Evolutionary conservation across 2,113 vertebrate genomes (phyloP), one percentile per base, ranked within the genome.

Genomic region (Nyctereutes procyonoides): DNA sequence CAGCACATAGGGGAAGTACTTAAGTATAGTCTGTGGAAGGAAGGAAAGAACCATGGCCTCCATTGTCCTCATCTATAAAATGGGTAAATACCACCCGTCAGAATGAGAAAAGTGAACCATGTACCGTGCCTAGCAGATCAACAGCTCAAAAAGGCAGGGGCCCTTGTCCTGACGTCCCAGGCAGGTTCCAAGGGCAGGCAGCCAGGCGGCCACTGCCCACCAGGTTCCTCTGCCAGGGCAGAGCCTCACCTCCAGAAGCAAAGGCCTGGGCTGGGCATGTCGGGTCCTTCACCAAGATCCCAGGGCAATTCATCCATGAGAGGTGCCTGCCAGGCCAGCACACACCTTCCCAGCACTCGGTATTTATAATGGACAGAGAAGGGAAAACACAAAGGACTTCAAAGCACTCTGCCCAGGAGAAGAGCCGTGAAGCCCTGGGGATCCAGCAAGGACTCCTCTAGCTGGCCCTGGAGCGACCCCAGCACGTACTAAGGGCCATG

Each of bases 321-420:
- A 83, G 62, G 16, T 19, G 10, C 51, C 74, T 76, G 11, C 81
- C 58, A 71, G 62, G 26, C 19, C 56, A 94, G 63, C 48, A 81
- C 7, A 20, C 32, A 28, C 56, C 38, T n/a, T 83, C 55, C 63
- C 62, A 69, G 35, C 56, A 20, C 35, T 60, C 20, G 51, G 94
- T 69, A 87, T 69, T 85, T 67, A 86, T 88, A 38, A 76, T 62
- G 84, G 88, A 63, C 56, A 94, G 35, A 90, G 48, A 94, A 43
- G 15, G 43, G 51, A 5, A 62, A 84, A 35, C 55, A 74, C 73
- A 58, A 56, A 71, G 67, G 43, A 60, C 67, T 67, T 79, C 92
- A 96, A 96, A 94, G 67, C 35, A 65, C 38, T 89, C n/a, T 32
- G 38, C 30, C 43, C 58, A 93, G 35, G 17, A 89, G 81, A 90